These are phyloP conservation scores for Diachasma alloeum DNA, from an alignment of 1,140 invertebrate genomes.

Conservation along the genomic window DNA sequence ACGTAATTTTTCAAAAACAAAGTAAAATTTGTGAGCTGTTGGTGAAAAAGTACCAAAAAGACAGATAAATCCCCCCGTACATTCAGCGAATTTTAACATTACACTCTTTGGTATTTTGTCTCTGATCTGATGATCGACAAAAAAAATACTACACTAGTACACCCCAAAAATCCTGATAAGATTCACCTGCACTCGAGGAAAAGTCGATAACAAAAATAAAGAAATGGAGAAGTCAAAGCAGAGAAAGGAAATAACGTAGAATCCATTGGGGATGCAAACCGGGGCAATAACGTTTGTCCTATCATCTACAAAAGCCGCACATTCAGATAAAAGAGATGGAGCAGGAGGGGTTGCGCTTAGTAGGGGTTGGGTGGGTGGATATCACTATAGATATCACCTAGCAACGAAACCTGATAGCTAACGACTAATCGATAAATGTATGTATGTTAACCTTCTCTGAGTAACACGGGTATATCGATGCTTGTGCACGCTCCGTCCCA, in stretches of 20 bases:
- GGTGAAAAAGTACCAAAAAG: too few species aligned
- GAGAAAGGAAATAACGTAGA: not conserved
- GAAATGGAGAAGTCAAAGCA: not conserved
- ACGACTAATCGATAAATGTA: slow-evolving; percentile 50
- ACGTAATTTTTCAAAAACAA: too few species aligned
- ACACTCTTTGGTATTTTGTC: too few species aligned
- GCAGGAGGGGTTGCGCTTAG: slow-evolving; percentile 13
- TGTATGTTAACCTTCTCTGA: not conserved
- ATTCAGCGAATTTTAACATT: too few species aligned
- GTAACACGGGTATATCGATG: slow-evolving; percentile 48
- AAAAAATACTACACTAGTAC: too few species aligned
- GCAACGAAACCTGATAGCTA: slow-evolving; percentile 59
- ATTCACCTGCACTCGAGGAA: not conserved
- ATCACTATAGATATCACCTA: slow-evolving; percentile 53
- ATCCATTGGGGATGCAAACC: not conserved
- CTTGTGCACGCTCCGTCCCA: not conserved
- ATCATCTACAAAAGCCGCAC: not conserved
- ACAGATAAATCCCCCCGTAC: too few species aligned
- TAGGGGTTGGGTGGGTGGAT: slow-evolving; percentile 27
- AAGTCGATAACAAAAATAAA: not conserved
- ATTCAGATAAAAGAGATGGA: not conserved
- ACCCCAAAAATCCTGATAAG: not conserved
- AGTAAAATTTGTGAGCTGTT: too few species aligned
- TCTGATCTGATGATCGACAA: too few species aligned
- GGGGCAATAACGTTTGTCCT: not conserved